These are phyloP conservation scores for Parnassius apollo DNA, from an alignment of 2,888 invertebrate species.

Conservation along the genomic window DNA sequence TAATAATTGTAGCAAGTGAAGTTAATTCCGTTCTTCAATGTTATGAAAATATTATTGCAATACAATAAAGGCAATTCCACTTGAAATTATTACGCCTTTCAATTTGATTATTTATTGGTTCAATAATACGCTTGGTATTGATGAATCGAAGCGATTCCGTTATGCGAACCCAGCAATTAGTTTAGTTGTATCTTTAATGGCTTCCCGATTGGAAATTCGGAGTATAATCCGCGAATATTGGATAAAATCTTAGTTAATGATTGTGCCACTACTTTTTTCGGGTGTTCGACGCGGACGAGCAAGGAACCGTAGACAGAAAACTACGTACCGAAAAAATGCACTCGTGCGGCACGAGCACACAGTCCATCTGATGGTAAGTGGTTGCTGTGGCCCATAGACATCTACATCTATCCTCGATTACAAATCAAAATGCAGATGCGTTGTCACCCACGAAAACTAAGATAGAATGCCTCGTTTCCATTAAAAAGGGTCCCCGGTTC, in stretches of 20 bases:
- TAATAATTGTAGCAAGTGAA: constrained; percentile 2
- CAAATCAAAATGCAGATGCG: too few species aligned
- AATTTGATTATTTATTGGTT: constrained; percentile 18
- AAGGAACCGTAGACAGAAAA: neutral
- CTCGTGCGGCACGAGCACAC: neutral
- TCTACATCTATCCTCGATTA: too few species aligned
- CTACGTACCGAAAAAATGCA: neutral
- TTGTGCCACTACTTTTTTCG: too few species aligned
- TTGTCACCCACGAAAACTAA: too few species aligned
- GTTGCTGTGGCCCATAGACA: too few species aligned
- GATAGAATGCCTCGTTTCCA: too few species aligned
- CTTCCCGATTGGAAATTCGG: neutral
- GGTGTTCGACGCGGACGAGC: too few species aligned
- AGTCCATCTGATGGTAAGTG: too few species aligned
- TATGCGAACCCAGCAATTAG: neutral
- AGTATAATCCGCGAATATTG: too few species aligned
- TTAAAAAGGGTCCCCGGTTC: too few species aligned
- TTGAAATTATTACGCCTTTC: constrained; percentile 18
- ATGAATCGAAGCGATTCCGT: neutral
- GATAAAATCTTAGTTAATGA: too few species aligned
- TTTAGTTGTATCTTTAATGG: neutral
- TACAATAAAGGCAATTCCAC: neutral
- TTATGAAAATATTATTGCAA: too few species aligned
- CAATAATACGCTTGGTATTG: constrained; percentile 12
- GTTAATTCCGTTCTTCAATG: neutral